Base-by-base conservation (phyloP, 2,888 invertebrate genomes). In the Rhingia rostrata region DNA sequence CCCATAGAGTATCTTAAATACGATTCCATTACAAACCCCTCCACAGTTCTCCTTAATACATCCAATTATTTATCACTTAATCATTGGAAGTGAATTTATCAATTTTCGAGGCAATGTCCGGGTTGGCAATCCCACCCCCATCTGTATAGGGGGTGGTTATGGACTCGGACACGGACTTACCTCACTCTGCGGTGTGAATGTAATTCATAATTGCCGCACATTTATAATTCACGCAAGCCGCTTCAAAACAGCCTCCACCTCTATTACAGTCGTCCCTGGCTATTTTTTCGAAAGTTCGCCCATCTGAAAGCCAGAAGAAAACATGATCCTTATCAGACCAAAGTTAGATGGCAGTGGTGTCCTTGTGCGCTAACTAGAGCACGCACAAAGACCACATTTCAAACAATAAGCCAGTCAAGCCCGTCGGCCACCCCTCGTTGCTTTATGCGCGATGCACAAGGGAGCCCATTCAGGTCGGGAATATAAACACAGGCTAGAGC, bases 11-110 rank as follows among this genome's bases (percentile, higher is more conserved):
- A 7, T 54, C 37, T 14, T 37, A 37, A 10, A 70, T 30, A 12
- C 33, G 32, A 53, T 43, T 61, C 53, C 60, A 63, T 63, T 73
- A 63, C 53, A 37, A 37, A 12, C 43, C 9, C 43, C 37, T 32
- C 53, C 30, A 67, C 22, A 22, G 22, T 22, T 22, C 47, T 60
- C 45, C 53, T 53, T 64, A 49, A 72, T 47, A 56, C 53, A 77
- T 56, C 67, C 72, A 78, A 83, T 83, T 83, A 83, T 83, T 82
- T 83, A 73, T 83, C 78, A 73, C 78, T 83, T 83, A 73, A 83
- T 83, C 78, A 83, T 77, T 54, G 49, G 22, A 77, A 78, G 54
- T 73, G 51, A 41, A 78, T 61, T 73, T 51, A 83, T 49, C 61
- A 80, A 69, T 61, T 49, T 67, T 63, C 33, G 63, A 56, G 58